These are phyloP conservation scores for Goniozus legneri DNA, from an alignment of 1,140 invertebrate genomes.

Conservation along the genomic window DNA sequence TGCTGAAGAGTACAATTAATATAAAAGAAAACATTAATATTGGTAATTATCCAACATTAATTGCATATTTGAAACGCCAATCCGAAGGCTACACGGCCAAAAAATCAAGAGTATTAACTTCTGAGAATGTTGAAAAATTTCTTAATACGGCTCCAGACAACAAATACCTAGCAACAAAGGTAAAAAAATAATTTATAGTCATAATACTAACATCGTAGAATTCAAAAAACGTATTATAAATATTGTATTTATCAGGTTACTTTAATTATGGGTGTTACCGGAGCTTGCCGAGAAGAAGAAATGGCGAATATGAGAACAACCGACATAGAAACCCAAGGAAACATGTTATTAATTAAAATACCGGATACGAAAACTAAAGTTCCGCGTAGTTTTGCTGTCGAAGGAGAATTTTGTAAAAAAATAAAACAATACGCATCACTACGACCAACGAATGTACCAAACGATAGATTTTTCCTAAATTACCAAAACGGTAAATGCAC, in stretches of 20 bases:
- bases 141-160: background rate
- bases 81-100: background rate
- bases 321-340: conserved; percentile 20
- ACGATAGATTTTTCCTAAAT: conserved; percentile 2
- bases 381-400: background rate
- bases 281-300: conserved; percentile 21
- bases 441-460: background rate
- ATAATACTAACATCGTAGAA: too few relatives aligned
- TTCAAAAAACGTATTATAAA: background rate
- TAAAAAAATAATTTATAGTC: background rate
- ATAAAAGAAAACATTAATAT: background rate
- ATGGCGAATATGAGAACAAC: conserved; percentile 19
- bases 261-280: conserved; percentile 21
- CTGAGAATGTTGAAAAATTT: background rate
- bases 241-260: conserved; percentile 1
- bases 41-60: background rate
- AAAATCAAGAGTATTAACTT: background rate
- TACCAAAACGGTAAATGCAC: too few relatives aligned
- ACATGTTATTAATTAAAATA: conserved; percentile 14
- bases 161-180: background rate
- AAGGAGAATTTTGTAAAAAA: background rate
- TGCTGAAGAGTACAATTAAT: background rate
- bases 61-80: background rate
- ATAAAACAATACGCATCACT: background rate
- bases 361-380: conserved; percentile 1